Percentiles rank a stretch among this genome's conserved stretches.
phyloP scores from a whole-genome alignment of 2,113 vertebrate species.

The Phrynocephalus versicolor region DNA sequence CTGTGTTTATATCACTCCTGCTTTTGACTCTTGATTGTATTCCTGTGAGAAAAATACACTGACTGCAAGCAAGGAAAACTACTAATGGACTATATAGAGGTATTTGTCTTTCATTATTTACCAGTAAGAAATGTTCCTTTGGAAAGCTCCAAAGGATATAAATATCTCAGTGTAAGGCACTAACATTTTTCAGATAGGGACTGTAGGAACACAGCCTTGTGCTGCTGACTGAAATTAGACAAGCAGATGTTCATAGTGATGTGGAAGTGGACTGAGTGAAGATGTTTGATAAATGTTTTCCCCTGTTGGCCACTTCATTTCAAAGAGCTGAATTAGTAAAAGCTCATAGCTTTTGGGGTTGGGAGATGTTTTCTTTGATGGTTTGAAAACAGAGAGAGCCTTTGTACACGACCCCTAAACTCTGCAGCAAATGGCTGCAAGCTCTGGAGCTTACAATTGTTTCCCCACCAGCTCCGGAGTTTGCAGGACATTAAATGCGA shows the following conservation, averaged over 20 bases:
- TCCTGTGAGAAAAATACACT: neutral
- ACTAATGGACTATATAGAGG: neutral
- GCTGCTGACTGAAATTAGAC: neutral
- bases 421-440: no score
- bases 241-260: neutral
- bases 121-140: neutral
- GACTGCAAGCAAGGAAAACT: constrained; percentile 1
- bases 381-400: no score
- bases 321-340: neutral
- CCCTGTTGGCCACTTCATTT: neutral
- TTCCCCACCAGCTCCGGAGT: no score
- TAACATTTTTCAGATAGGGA: neutral
- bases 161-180: neutral
- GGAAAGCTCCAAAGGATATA: neutral
- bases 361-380: no score
- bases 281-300: neutral
- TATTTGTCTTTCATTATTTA: neutral
- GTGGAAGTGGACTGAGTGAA: neutral
- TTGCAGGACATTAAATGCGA: no score
- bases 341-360: neutral
- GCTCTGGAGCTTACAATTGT: no score
- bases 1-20: neutral
- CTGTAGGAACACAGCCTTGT: neutral
- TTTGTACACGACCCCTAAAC: no score
- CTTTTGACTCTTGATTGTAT: neutral